A percentile compares a stretch with the other conserved stretches of the same genome.
Evolutionary conservation across 2,797 vertebrate genomes (phyloP).

Genomic region (Cirrhinus molitorella): DNA sequence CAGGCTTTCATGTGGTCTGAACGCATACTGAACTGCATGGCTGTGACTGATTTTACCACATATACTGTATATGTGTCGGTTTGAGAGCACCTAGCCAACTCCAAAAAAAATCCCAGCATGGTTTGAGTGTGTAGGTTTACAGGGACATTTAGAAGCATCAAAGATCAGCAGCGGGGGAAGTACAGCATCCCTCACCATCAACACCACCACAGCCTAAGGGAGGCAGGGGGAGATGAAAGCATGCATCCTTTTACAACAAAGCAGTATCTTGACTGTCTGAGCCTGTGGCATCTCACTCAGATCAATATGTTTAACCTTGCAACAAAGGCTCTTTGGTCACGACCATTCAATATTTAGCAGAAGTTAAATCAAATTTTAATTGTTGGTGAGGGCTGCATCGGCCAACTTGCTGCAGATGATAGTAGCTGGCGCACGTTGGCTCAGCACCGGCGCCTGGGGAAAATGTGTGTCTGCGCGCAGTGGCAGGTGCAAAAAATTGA

Average conservation of each 20-base stretch:
- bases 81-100: conserved; percentile 17
- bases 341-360: conserved; percentile 65
- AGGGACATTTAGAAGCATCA: conserved; percentile 75
- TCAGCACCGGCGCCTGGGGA: conserved; percentile 7
- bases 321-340: conserved; percentile 72
- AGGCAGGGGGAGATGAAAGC: conserved; percentile 75
- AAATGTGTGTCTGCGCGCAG: conserved; percentile 27
- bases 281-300: conserved; percentile 60
- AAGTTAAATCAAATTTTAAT: conserved; percentile 53
- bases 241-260: conserved; percentile 76
- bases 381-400: not conserved
- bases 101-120: conserved; percentile 16
- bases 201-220: conserved; percentile 72
- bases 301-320: conserved; percentile 81
- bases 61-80: not conserved
- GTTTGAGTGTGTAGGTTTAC: conserved; percentile 45
- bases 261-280: conserved; percentile 65
- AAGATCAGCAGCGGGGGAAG: conserved; percentile 74
- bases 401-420: conserved; percentile 40
- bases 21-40: not conserved
- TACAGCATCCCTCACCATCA: conserved; percentile 73
- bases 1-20: not conserved
- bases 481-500: conserved; percentile 47
- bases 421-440: not conserved
- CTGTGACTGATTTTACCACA: not conserved